Base-by-base conservation (phyloP, 2,888 invertebrate genomes). In the Atherix ibis region DNA sequence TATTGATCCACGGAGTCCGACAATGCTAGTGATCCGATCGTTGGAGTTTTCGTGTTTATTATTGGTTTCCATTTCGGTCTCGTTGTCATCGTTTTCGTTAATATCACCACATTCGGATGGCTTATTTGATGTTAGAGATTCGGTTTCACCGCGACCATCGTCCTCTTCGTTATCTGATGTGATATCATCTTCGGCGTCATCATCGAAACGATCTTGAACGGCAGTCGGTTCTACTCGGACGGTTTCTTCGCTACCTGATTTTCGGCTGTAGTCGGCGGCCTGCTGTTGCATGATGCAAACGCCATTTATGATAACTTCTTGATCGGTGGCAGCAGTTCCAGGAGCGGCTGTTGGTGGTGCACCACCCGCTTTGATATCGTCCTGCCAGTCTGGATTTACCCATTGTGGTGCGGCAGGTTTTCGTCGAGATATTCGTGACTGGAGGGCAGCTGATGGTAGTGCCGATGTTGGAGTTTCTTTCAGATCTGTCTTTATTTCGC, bases 351-450 rank as follows among this genome's bases (percentile, higher is more conserved):
- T 26, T 28, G 66, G 59, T 13, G 67, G 65, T 45, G 68, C 66
- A 3, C 38, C 40, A 14, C 28, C 35, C 5, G 27, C 26, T 44
- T 70, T 71, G 34, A 61, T 61, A 32, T 65, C 65, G 52, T 81
- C 82, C 51, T 82, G 82, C 83, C 84, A 84, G 48, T 87, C 87
- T 1, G 94, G 94, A 60, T 92, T 92, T 4, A 94, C 89, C 89
- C 94, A 92, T 62, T 95, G 92, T 2, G 95, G 94, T 34, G 92
- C 91, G 2, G 89, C 91, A 2, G 92, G 89, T 65, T 95, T 95
- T 50, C 94, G 71, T 42, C 89, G 65, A 36, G 78, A 83, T 29
- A 73, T 69, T 48, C 76, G 48, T 2, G 58, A 44, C 36, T 45
- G 45, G 17, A 6, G 26, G 22, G 4, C 26, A 15, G 8, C 51